Conservation (phyloP, 2,888 invertebrate genomes). For the Rhodophaea formosa region DNA sequence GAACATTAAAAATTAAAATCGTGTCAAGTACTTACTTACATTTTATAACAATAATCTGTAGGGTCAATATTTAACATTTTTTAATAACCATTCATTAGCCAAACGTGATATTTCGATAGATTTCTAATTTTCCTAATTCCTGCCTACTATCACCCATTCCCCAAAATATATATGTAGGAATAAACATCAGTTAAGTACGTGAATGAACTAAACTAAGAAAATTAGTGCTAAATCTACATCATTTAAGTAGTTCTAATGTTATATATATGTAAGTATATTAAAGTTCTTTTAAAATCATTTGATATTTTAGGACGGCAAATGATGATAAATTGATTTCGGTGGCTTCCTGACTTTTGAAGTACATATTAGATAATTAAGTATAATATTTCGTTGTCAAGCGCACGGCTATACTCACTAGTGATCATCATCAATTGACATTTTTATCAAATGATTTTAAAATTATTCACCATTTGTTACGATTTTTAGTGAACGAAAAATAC, state of each 20-base stretch:
- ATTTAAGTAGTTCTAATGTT: conserved; percentile 12
- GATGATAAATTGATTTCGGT: neutral
- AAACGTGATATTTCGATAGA: conserved; percentile 15
- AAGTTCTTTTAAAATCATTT: conserved; percentile 16
- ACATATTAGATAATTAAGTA: conserved; percentile 10
- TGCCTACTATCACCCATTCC: neutral
- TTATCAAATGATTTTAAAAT: conserved; percentile 24
- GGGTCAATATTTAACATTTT: conserved; percentile 17
- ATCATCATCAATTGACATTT: neutral
- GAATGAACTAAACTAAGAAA: conserved; percentile 18
- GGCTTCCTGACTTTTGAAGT: conserved; percentile 13
- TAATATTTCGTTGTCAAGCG: conserved; percentile 19
- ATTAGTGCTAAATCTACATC: conserved; percentile 15
- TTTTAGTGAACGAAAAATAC: neutral
- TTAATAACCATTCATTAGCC: conserved; percentile 15
- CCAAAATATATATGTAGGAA: conserved; percentile 15
- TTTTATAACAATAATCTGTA: conserved; percentile 15
- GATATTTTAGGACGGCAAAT: neutral
- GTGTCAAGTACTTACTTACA: conserved; percentile 8
- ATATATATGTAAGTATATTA: conserved; percentile 1
- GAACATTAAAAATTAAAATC: conserved; percentile 8
- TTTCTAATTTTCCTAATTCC: conserved; percentile 16
- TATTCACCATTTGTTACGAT: conserved; percentile 21
- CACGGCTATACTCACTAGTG: neutral
- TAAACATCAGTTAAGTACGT: conserved; percentile 1